phyloP scores from a whole-genome alignment of 2,113 vertebrate genomes.

The Barbus barbus region DNA sequence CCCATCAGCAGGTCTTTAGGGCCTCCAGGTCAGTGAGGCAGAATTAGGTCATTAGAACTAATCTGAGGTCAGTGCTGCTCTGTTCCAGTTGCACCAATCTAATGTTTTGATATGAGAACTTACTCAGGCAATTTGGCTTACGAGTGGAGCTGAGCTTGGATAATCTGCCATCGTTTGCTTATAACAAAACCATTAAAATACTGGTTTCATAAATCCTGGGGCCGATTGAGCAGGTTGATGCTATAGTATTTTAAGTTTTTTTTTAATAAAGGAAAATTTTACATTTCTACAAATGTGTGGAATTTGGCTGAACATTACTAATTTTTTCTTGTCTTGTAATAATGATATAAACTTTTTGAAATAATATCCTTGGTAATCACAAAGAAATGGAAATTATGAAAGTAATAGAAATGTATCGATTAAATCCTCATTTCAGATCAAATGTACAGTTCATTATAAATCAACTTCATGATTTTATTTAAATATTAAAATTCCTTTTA shows the following conservation, averaged over 20 bases:
- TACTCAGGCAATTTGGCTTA: too few relatives aligned
- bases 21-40: conserved; percentile 87
- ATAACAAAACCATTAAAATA: not conserved
- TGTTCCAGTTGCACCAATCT: not conserved
- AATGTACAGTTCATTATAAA: too few relatives aligned
- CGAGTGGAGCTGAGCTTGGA: not conserved
- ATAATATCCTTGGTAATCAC: too few relatives aligned
- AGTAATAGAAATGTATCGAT: too few relatives aligned
- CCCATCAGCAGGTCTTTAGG: conserved; percentile 96
- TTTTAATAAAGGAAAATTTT: too few relatives aligned
- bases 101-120: not conserved
- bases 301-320: too few relatives aligned
- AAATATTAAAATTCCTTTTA: not conserved
- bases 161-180: not conserved
- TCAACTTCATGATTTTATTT: too few relatives aligned
- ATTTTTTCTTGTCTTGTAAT: too few relatives aligned
- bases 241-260: too few relatives aligned
- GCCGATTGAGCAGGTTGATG: not conserved
- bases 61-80: conserved; percentile 12
- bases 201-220: not conserved
- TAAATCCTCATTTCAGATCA: not conserved
- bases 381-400: not conserved
- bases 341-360: too few relatives aligned
- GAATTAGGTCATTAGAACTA: not conserved
- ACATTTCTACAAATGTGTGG: not conserved